Evolutionary conservation across 2,113 vertebrate genomes (phyloP).

Genomic region (Holacanthus passer): DNA sequence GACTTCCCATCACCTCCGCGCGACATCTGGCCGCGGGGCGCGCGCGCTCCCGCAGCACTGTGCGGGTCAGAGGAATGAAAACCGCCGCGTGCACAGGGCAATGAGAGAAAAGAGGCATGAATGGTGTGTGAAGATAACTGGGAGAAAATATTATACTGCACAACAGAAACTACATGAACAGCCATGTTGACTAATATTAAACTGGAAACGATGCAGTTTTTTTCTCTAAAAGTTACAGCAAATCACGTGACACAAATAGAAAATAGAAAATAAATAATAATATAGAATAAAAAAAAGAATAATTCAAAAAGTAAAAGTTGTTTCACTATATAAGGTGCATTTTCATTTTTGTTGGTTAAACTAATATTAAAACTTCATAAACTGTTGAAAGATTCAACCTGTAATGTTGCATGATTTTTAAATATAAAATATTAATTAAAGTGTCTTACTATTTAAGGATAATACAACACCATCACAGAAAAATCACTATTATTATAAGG

Average conservation of each 20-base stretch:
- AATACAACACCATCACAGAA: not conserved
- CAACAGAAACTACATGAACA: not conserved
- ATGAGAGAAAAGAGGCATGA: conserved; percentile 39
- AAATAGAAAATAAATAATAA: not conserved
- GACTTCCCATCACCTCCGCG: conserved; percentile 92
- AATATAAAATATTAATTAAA: too few relatives aligned
- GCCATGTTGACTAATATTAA: not conserved
- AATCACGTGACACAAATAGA: not conserved
- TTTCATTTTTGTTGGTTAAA: too few relatives aligned
- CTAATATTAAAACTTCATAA: too few relatives aligned
- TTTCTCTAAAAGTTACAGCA: not conserved
- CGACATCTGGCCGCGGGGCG: conserved; percentile 82
- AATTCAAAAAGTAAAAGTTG: too few relatives aligned
- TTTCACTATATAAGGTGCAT: too few relatives aligned
- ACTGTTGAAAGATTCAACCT: too few relatives aligned
- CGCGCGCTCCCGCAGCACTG: conserved; percentile 57
- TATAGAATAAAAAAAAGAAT: not conserved
- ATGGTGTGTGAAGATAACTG: conserved; percentile 23
- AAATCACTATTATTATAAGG: not conserved
- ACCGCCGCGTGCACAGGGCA: conserved; percentile 59
- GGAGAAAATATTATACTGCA: conserved; percentile 21
- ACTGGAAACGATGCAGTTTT: not conserved
- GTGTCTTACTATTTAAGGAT: too few relatives aligned
- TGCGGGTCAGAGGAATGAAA: conserved; percentile 72
- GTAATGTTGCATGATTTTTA: too few relatives aligned